phyloP scores from a whole-genome alignment of 1,140 invertebrate species.

The Brachystomella parvula region DNA sequence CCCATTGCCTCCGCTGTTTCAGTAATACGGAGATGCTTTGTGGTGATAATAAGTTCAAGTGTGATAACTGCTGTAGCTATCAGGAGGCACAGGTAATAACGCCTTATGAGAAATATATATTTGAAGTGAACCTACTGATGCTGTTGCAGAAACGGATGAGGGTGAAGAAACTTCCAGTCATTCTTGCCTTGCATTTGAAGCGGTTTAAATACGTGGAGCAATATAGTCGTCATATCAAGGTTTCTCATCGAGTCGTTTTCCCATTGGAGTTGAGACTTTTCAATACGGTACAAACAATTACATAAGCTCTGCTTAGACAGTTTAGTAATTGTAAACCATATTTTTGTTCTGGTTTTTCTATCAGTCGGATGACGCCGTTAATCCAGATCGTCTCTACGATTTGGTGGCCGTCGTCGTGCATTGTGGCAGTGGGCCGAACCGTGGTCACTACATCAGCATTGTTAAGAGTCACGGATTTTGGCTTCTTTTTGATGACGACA shows the following conservation, averaged over 20 bases:
- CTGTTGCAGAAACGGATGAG: slow-evolving; percentile 80
- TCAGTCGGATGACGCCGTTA: slow-evolving; percentile 93
- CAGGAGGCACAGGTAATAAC: slow-evolving; percentile 83
- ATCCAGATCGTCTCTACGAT: slow-evolving; percentile 95
- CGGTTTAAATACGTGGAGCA: slow-evolving; percentile 99
- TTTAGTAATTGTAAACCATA: not conserved
- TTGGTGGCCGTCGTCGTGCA: slow-evolving; percentile 98
- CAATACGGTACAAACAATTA: slow-evolving; percentile 72
- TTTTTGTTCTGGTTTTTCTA: slow-evolving; percentile 39
- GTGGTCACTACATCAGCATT: slow-evolving; percentile 99
- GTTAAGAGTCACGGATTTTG: slow-evolving; percentile 99
- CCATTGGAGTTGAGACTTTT: slow-evolving; percentile 94
- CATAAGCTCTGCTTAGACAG: slow-evolving; percentile 31
- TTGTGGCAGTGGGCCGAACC: slow-evolving; percentile 96
- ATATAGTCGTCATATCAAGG: slow-evolving; percentile 96
- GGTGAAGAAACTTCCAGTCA: slow-evolving; percentile 95
- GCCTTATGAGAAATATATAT: not conserved
- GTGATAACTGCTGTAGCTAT: slow-evolving; percentile 98
- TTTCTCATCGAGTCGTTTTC: slow-evolving; percentile 97
- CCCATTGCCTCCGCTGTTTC: slow-evolving; percentile 94
- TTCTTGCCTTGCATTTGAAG: slow-evolving; percentile 94
- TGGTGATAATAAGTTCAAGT: slow-evolving; percentile 99
- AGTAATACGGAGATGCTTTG: slow-evolving; percentile 98
- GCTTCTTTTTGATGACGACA: slow-evolving; percentile 99
- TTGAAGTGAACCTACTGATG: slow-evolving; percentile 11